Percentiles rank a stretch among this genome's conserved stretches.
Conservation (phyloP, 2,113 vertebrate genomes). For the Spilogale gracilis region DNA sequence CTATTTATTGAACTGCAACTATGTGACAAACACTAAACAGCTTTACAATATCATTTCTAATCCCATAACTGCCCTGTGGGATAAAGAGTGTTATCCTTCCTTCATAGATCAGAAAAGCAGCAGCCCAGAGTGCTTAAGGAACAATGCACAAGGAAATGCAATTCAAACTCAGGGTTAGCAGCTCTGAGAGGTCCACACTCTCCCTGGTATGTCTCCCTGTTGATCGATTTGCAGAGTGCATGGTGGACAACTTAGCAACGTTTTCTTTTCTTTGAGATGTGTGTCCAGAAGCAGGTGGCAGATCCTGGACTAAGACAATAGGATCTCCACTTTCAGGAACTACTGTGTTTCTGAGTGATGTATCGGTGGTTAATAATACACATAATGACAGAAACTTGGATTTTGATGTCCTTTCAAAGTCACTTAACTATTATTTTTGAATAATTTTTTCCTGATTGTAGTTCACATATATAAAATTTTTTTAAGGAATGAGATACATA, state of each 20-base stretch:
- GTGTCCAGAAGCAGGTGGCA: background rate
- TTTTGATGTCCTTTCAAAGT: background rate
- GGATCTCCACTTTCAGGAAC: background rate
- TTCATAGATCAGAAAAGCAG: background rate
- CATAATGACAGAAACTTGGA: background rate
- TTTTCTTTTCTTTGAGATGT: conserved; percentile 3
- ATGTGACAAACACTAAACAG: background rate
- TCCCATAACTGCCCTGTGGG: background rate
- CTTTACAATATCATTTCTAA: conserved; percentile 39
- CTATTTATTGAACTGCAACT: background rate
- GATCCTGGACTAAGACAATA: background rate
- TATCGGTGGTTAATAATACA: background rate
- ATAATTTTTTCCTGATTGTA: background rate
- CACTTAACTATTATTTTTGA: background rate
- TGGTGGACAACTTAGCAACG: background rate
- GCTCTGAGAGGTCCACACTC: background rate
- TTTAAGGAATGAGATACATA: background rate
- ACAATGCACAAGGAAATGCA: background rate
- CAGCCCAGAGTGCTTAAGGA: background rate
- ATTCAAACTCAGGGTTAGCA: background rate
- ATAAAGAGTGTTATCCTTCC: background rate
- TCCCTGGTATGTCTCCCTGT: background rate
- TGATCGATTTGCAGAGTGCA: background rate
- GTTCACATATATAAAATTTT: background rate
- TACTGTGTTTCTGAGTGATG: background rate